Evolutionary conservation across 2,113 vertebrate genomes (phyloP).

Genomic region (Cyprinus carpio): DNA sequence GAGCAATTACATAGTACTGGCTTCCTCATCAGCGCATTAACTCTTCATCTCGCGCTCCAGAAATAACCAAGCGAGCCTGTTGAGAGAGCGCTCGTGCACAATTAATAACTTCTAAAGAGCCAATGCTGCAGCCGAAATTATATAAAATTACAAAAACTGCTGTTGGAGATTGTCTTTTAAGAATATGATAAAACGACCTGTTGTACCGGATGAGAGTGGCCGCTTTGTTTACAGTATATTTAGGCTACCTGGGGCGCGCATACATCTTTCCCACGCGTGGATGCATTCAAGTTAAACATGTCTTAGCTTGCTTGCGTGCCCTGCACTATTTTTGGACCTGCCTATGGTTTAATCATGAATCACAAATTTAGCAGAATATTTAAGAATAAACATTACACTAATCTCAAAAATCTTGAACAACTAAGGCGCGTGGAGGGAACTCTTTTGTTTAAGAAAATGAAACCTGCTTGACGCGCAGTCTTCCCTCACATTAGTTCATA

Average conservation of each 20-base stretch:
- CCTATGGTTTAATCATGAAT: background rate
- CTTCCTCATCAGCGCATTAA: background rate
- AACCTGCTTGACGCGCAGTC: background rate
- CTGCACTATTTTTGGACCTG: background rate
- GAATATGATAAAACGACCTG: background rate
- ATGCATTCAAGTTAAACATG: constrained; percentile 5
- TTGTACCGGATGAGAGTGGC: background rate
- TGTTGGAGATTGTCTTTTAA: background rate
- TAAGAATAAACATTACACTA: background rate
- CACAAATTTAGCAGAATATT: background rate
- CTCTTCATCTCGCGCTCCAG: background rate
- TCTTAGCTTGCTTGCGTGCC: constrained; percentile 19
- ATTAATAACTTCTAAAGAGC: background rate
- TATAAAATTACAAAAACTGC: background rate
- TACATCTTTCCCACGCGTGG: constrained; percentile 31
- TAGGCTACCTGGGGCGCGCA: constrained; percentile 12
- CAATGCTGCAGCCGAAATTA: background rate
- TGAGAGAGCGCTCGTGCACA: background rate
- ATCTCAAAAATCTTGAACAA: background rate
- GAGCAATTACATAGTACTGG: background rate
- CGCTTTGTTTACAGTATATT: constrained; percentile 5
- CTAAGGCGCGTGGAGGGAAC: background rate
- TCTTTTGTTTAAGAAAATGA: background rate
- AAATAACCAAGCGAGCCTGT: background rate
- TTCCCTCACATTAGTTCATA: background rate